These are phyloP conservation scores for Aptenodytes forsteri DNA, from an alignment of 2,113 vertebrate genomes.

Conservation along the genomic window DNA sequence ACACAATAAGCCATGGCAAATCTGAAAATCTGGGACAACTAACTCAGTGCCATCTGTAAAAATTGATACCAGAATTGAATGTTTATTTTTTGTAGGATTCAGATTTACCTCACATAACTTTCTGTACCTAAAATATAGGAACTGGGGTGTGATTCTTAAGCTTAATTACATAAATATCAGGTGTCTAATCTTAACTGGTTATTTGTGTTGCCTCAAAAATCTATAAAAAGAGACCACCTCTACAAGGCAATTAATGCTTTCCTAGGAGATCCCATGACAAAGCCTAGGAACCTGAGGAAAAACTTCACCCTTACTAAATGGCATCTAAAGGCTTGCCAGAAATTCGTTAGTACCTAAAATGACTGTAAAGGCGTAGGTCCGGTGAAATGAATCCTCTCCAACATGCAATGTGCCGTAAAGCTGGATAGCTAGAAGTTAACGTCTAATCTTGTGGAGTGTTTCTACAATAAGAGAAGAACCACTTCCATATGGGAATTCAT, in stretches of 20 bases:
- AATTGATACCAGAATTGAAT: neutral
- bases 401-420: neutral
- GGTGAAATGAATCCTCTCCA: neutral
- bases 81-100: neutral
- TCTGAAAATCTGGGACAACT: neutral
- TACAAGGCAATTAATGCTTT: neutral
- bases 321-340: neutral
- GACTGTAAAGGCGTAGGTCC: neutral
- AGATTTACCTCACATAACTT: neutral
- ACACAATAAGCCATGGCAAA: neutral
- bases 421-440: neutral
- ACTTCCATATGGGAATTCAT: neutral
- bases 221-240: neutral
- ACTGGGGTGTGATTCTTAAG: neutral
- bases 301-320: neutral
- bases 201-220: neutral
- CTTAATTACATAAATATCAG: neutral
- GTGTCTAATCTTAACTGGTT: rapidly evolving
- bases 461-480: neutral
- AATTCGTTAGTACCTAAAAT: neutral
- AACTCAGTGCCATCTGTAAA: neutral
- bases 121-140: neutral
- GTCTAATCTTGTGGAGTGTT: neutral
- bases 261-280: rapidly evolving
- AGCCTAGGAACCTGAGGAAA: neutral